These are phyloP conservation scores for Burhinus bistriatus DNA, from an alignment of 2,113 vertebrate genomes.

Conservation along the genomic window DNA sequence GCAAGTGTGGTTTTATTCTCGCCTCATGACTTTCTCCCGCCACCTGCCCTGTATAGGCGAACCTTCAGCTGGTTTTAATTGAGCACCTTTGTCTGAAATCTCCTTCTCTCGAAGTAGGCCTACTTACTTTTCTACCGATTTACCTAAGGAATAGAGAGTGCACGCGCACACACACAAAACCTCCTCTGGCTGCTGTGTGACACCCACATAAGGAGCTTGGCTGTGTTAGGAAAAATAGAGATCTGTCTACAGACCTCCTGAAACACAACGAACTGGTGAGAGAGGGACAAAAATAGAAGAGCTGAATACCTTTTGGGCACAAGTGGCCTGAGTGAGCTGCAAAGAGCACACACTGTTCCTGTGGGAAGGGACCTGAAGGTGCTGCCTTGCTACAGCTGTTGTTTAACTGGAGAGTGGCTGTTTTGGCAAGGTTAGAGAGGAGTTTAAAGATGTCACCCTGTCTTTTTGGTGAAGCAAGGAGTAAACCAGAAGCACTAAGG, in stretches of 20 bases:
- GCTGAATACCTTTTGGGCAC: not conserved
- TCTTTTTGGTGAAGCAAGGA: not conserved
- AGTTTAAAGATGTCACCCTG: not conserved
- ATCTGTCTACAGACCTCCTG: fast-evolving
- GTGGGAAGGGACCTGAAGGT: not conserved
- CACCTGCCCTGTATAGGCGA: fast-evolving
- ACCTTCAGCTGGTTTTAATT: not conserved
- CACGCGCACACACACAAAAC: too few species aligned
- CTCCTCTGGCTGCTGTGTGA: not conserved
- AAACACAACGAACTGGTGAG: fast-evolving
- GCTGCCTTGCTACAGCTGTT: fast-evolving
- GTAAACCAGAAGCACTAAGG: fast-evolving
- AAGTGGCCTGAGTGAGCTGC: not conserved
- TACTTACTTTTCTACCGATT: not conserved
- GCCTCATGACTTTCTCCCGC: fast-evolving
- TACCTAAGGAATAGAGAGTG: not conserved
- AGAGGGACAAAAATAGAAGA: not conserved
- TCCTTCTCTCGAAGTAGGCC: not conserved
- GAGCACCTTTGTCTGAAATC: not conserved
- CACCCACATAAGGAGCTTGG: too few species aligned
- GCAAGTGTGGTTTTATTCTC: not conserved
- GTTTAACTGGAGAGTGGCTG: not conserved
- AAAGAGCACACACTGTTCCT: not conserved
- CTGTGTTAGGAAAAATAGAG: not conserved
- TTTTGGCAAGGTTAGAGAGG: not conserved